Base-by-base conservation (phyloP, 2,888 invertebrate species). In the Lithophane semibrunnea region DNA sequence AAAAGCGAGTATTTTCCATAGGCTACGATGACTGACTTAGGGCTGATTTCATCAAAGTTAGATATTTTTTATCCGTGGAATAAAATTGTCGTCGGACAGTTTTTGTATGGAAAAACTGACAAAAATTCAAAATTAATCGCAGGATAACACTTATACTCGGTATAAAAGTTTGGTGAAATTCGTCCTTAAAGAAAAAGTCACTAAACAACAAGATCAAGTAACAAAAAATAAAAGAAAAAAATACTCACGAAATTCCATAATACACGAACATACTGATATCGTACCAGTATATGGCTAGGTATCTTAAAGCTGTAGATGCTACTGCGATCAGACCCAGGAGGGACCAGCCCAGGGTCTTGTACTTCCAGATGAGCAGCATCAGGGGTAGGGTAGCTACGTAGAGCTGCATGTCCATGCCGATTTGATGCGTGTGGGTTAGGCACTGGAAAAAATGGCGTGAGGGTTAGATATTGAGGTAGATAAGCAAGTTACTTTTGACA, bases 401-500 rank as follows among this genome's bases (percentile, higher is more conserved):
- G 37, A 97, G 90, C 85, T 97, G 97, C 97, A 97, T 97, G 85
- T 97, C 97, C 90, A 97, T 97, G 18, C 97, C 97, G 77, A 97
- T 94, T 87, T 97, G 97, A 82, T 97, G 97, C 0, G 97, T 97
- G 90, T 97, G 97, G 10, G 97, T 97, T 4, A 97, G 92, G 86
- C 97, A 97, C 97, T 97, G 93, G 49, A 94, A 84, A 73, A 67
- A 60, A 72, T 42, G 42, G 8, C 3, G 13, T 18, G 12, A 18
- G 16, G 47, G 13, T 29, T 13, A 56, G 13, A 49, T 5, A 18
- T 44, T 37, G 29, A n/a, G 18, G 37, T 13, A n/a, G 29, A 13
- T 2, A 8, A 24, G 44, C 10, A 24, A 10, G 12, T 47, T 7
- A 10, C n/a, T 47, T 24, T n/a, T n/a, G n/a, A n/a, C n/a, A n/a